phyloP scores from a whole-genome alignment of 2,888 invertebrate genomes.

The Chrysomela aeneicollis region DNA sequence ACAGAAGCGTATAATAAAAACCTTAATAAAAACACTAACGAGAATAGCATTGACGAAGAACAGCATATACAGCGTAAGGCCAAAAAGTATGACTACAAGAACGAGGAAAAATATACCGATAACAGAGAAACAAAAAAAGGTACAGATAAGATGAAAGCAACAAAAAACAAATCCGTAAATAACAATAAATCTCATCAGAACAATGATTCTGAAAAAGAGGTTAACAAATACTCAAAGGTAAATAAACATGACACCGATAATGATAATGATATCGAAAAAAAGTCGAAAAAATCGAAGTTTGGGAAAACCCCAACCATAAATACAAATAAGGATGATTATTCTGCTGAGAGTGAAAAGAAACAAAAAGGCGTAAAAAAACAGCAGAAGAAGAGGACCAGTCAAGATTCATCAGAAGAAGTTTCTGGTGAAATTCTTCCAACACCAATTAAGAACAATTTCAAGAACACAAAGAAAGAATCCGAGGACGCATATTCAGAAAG shows the following conservation, averaged over 20 bases:
- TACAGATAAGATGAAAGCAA: slow-evolving; percentile 7
- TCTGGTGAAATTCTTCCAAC: not conserved
- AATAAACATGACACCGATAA: not conserved
- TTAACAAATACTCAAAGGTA: not conserved
- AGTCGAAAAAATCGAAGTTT: too few species aligned
- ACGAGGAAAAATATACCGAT: not conserved
- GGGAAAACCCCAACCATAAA: too few species aligned
- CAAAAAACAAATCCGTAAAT: slow-evolving; percentile 12
- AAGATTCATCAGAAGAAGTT: not conserved
- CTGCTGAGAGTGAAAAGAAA: slow-evolving; percentile 18
- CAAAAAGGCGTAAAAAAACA: not conserved
- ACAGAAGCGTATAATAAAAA: slow-evolving; percentile 20
- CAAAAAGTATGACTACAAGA: not conserved
- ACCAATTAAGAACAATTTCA: not conserved
- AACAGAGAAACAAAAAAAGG: not conserved
- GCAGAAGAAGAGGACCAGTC: slow-evolving; percentile 3
- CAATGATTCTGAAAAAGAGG: slow-evolving; percentile 10
- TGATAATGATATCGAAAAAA: too few species aligned
- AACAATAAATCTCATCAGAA: not conserved
- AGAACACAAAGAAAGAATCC: not conserved
- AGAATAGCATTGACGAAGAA: slow-evolving; percentile 19
- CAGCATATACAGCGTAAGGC: not conserved
- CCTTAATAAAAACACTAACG: slow-evolving; percentile 5
- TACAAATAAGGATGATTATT: slow-evolving; percentile 18
- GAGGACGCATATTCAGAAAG: not conserved